Evolutionary conservation across 1,140 invertebrate species (phyloP), one percentile per base, ranked within the genome.

Genomic region (Hypothenemus hampei): DNA sequence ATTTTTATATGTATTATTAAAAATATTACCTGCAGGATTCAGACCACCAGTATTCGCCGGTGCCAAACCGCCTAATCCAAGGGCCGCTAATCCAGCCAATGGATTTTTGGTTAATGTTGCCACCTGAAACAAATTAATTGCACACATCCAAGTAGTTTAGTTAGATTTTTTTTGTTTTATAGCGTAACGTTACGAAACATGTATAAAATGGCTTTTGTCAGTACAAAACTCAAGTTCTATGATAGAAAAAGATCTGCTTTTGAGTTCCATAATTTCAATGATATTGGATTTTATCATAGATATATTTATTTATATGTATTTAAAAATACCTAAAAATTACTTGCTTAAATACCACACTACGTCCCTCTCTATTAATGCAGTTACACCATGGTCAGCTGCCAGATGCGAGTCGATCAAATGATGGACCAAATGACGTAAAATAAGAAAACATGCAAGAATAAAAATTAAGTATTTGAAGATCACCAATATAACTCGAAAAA

Each of bases 81-180:
- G 75, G 41, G 89, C 89, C 29, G 89, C 89, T 41, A 93, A 75
- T 57, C 89, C 88, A 48, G 89, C 89, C 65, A 93, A 75, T 36
- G 89, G 90, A 71, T 85, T 90, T 70, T 87, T 91, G 60, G 86
- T 85, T 62, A 93, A 77, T 56, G 86, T 86, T 51, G 81, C 81
- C 77, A 89, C 86, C 86, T 90, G 82, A 63, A 85, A 71, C 66
- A 69, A 69, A 58, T 13, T 53, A 8, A 31, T 13, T 31, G 26
- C 8, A 31, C 10, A 31, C 26, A 31, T 11, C 10, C 26, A 31
- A 31, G 3, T 31, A 31, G 1, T 31, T 11, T 31, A 31, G 13
- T 31, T 8, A 31, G 13, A n/a, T n/a, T n/a, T n/a, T n/a, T n/a
- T n/a, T n/a, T n/a, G n/a, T n/a, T n/a, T n/a, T n/a, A n/a, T n/a